A percentile compares a stretch with the other conserved stretches of the same genome.
phyloP scores from a whole-genome alignment of 1,140 invertebrate genomes.

The Drosophila baimaii region DNA sequence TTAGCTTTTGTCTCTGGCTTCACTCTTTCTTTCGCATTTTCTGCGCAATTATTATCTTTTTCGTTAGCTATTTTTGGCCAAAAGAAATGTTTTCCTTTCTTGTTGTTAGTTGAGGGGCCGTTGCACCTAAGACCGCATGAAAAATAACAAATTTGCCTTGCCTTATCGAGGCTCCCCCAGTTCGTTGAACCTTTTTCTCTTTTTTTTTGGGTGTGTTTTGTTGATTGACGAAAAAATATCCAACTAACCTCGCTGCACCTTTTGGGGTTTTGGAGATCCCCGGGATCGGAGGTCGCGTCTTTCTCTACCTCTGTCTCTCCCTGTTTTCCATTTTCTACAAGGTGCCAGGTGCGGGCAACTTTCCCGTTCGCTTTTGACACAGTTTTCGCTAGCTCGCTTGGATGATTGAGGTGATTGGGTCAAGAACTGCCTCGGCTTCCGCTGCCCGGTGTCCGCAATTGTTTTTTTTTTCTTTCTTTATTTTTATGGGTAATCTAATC shows the following conservation, averaged over 20 bases:
- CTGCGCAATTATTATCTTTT: conserved; percentile 38
- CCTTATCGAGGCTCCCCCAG: conserved; percentile 28
- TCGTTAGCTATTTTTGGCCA: conserved; percentile 38
- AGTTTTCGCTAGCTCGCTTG: conserved; percentile 26
- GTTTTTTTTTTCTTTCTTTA: conserved; percentile 20
- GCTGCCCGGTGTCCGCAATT: conserved; percentile 18
- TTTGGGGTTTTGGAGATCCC: background rate
- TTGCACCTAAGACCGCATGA: conserved; percentile 33
- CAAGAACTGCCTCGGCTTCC: conserved; percentile 46
- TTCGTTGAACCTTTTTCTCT: conserved; percentile 33
- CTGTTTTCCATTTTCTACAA: conserved; percentile 20
- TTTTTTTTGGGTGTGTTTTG: conserved; percentile 10
- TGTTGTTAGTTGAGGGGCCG: conserved; percentile 42
- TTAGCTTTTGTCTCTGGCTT: conserved; percentile 31
- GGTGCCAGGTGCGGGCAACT: conserved; percentile 31
- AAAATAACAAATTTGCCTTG: conserved; percentile 22
- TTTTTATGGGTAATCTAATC: conserved; percentile 47
- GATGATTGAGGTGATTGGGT: conserved; percentile 56
- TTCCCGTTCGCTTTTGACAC: conserved; percentile 46
- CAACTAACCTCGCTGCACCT: conserved; percentile 13
- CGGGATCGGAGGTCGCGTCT: conserved; percentile 14
- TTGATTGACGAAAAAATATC: conserved; percentile 19
- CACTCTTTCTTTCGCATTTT: conserved; percentile 43
- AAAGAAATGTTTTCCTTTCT: conserved; percentile 49
- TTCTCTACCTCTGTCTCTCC: background rate